Evolutionary conservation across 1,140 invertebrate genomes (phyloP).

Genomic region (Lerema accius): DNA sequence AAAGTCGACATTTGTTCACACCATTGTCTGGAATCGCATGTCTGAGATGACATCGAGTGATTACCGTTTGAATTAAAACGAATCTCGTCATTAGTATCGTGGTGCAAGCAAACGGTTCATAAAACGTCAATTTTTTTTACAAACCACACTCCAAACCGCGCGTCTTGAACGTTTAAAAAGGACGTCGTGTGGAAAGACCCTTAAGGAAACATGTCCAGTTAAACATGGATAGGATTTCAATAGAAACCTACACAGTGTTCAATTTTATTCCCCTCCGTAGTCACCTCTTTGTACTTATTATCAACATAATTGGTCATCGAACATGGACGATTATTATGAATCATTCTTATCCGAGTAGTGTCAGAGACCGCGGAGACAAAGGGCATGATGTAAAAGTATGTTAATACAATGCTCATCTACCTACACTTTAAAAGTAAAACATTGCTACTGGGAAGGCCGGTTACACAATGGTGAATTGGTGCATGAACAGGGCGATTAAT

Average conservation of each 20-base stretch:
- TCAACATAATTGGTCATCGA: constrained; percentile 17
- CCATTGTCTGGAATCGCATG: constrained; percentile 32
- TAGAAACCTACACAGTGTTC: neutral
- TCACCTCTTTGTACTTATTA: neutral
- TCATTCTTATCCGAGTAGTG: constrained; percentile 7
- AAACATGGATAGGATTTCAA: neutral
- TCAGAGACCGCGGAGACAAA: constrained; percentile 17
- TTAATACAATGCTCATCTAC: constrained; percentile 14
- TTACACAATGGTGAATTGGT: neutral
- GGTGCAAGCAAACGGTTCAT: no score
- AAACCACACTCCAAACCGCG: no score
- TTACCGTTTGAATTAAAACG: constrained; percentile 22
- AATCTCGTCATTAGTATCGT: constrained; percentile 14
- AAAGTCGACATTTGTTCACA: constrained; percentile 20
- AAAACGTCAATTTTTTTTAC: no score
- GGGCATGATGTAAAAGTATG: constrained; percentile 21
- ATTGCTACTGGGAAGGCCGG: neutral
- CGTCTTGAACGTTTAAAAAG: no score
- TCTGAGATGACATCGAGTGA: constrained; percentile 30
- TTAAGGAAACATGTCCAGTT: neutral
- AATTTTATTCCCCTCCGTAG: neutral
- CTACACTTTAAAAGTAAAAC: constrained; percentile 5
- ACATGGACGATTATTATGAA: constrained; percentile 4
- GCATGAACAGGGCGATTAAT: neutral
- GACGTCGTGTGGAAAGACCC: no score